Conservation (phyloP, 2,888 invertebrate species). For the Salticus scenicus region DNA sequence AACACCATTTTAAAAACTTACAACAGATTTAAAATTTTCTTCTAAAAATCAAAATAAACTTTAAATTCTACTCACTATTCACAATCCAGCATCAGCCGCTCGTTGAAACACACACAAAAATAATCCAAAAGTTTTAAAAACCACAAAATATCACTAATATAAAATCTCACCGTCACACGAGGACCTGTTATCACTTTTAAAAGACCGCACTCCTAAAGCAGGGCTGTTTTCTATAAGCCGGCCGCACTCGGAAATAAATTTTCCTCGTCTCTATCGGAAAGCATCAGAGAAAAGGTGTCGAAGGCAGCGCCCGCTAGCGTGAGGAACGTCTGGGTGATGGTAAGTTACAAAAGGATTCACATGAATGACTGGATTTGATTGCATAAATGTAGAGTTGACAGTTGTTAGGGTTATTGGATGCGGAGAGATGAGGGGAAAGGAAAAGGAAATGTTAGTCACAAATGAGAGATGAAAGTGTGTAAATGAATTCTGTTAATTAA, state of each 20-base stretch:
- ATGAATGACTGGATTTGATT: constrained; percentile 4
- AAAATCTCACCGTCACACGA: not conserved
- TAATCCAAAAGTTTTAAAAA: constrained; percentile 2
- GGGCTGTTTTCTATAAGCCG: not conserved
- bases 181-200: not conserved
- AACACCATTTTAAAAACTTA: no score
- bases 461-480: not conserved
- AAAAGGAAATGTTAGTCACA: not conserved
- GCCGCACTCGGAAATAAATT: not conserved
- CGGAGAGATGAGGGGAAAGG: not conserved
- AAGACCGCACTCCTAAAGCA: not conserved
- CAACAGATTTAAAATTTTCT: no score
- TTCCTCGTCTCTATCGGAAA: not conserved
- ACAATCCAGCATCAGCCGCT: not conserved
- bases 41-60: no score
- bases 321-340: not conserved
- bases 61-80: not conserved
- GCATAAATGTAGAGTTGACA: constrained; percentile 2
- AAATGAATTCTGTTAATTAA: not conserved
- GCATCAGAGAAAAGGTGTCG: not conserved
- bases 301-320: not conserved
- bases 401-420: not conserved
- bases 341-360: not conserved
- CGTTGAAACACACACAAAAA: not conserved
- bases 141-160: not conserved